phyloP scores from a whole-genome alignment of 2,888 invertebrate genomes.

The Teleiodes luculella region DNA sequence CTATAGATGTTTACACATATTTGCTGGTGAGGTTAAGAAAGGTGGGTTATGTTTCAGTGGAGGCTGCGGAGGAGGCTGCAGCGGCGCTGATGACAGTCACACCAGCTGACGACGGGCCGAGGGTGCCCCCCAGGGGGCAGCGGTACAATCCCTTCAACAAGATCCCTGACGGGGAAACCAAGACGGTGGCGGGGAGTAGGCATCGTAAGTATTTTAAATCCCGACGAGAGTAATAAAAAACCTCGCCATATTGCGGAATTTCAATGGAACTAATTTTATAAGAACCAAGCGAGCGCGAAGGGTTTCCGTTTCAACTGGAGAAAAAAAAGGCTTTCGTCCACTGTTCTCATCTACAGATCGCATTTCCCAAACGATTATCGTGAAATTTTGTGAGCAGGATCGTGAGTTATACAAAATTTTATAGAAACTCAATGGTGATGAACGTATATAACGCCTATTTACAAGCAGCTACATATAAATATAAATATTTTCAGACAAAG shows the following conservation, averaged over 20 bases:
- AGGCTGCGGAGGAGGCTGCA: slow-evolving; percentile 61
- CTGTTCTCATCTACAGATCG: too few species aligned
- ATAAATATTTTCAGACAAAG: slow-evolving; percentile 52
- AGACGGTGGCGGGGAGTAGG: slow-evolving; percentile 57
- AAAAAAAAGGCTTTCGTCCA: too few species aligned
- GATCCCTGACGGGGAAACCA: slow-evolving; percentile 55
- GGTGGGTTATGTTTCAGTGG: slow-evolving; percentile 35
- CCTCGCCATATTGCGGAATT: too few species aligned
- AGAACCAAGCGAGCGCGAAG: too few species aligned
- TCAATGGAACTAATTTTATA: too few species aligned
- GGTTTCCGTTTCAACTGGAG: too few species aligned
- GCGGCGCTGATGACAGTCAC: slow-evolving; percentile 64
- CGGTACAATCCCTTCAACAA: slow-evolving; percentile 91
- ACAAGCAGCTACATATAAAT: background rate
- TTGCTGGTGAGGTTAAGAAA: background rate
- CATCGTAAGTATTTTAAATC: slow-evolving; percentile 58
- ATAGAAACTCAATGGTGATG: too few species aligned
- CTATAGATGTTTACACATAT: too few species aligned
- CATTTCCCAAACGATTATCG: background rate
- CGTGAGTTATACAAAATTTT: too few species aligned
- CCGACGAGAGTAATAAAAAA: too few species aligned
- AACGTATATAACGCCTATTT: too few species aligned
- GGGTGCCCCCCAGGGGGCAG: slow-evolving; percentile 86
- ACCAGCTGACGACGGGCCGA: slow-evolving; percentile 77
- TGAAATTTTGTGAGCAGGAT: too few species aligned